Evolutionary conservation across 2,888 invertebrate species (phyloP).

Genomic region (Brachypalpus laphriformis): DNA sequence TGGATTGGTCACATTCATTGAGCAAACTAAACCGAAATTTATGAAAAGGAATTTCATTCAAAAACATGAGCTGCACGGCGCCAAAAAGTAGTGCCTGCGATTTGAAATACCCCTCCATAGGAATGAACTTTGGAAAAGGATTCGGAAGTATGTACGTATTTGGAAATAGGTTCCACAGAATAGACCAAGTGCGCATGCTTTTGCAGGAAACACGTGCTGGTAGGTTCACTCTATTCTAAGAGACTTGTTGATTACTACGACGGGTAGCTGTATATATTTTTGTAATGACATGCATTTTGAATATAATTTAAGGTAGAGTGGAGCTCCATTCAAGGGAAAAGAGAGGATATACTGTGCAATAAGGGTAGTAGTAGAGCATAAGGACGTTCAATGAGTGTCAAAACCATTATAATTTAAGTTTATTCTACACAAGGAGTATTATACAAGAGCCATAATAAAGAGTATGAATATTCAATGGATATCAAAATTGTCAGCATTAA

Average conservation of each 20-base stretch:
- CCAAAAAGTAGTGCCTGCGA: neutral
- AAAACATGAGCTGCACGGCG: neutral
- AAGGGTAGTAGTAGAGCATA: too few relatives aligned
- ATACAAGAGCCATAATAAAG: too few relatives aligned
- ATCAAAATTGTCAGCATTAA: too few relatives aligned
- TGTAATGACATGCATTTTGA: neutral
- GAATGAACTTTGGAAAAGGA: slow-evolving; percentile 37
- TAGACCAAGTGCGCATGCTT: slow-evolving; percentile 15
- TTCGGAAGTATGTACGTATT: neutral
- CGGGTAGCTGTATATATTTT: neutral
- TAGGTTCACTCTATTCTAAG: neutral
- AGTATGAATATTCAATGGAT: too few relatives aligned
- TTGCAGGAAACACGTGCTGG: slow-evolving; percentile 7
- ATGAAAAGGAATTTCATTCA: slow-evolving; percentile 9
- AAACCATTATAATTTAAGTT: too few relatives aligned
- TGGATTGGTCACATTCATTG: slow-evolving; percentile 46
- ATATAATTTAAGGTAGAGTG: neutral
- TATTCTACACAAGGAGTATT: too few relatives aligned
- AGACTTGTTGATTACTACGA: slow-evolving; percentile 49
- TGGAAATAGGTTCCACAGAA: neutral
- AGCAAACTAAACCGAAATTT: slow-evolving; percentile 20
- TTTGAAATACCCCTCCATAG: neutral
- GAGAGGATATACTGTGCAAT: too few relatives aligned
- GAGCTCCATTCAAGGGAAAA: too few relatives aligned
- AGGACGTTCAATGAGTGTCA: too few relatives aligned